Evolutionary conservation across 53 echinoderm and acorn worm genomes (phyloP), one percentile per base, ranked within the genome.

Genomic region (Temnopleurus reevesii): DNA sequence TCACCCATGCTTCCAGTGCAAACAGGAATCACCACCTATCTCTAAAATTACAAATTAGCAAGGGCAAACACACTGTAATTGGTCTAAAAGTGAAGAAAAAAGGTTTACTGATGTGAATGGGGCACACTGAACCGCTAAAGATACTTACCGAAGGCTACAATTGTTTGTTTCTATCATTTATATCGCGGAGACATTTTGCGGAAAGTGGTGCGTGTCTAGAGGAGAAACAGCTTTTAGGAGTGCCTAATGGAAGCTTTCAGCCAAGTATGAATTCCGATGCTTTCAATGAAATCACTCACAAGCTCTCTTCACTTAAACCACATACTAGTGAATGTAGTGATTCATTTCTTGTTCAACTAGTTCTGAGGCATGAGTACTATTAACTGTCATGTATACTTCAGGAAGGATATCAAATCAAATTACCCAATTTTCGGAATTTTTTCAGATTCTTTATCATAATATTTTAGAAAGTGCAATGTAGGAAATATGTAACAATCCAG

Each of bases 201-300:
- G 71, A 21, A 71, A 71, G 71, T 35, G 71, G 36, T 38, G 71
- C n/a, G 23, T 71, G 41, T 71, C 23, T 71, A 41, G 23, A 71
- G 41, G 71, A 71, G 71, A 71, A 71, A 71, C 4, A 41, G 41
- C 71, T 43, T 71, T 71, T 71, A 71, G 38, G 71, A 41, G 2
- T 41, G 38, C 71, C 71, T 71, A 71, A 71, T 71, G 71, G 71
- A 71, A 41, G 71, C 71, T 71, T 41, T 71, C 43, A 71, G 41
- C 41, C 71, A 71, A 19, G 71, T 71, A 71, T 71, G 41, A 43
- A 71, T 71, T 41, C 19, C 21, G 41, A 71, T 71, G 71, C 71
- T 38, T 71, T 71, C 71, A 71, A 26, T 2, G 21, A 41, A 71
- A 71, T 71, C 38, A 71, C 71, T 71, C 41, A 59, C 21, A 21